Conservation (phyloP, 2,888 invertebrate genomes). For the Oeneis ivallda region DNA sequence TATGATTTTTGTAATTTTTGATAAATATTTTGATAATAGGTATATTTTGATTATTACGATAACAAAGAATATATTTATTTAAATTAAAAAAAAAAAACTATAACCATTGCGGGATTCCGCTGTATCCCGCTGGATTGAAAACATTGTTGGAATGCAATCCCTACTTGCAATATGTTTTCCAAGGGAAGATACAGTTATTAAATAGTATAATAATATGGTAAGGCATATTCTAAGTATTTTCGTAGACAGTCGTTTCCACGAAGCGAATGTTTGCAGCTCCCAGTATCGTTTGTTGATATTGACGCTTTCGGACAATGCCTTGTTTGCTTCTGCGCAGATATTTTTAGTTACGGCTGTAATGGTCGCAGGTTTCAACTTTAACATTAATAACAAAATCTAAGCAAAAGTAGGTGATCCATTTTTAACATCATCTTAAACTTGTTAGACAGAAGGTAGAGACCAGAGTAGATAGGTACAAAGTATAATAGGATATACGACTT, state of each 20-base stretch:
- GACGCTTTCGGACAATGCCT: conserved; percentile 38
- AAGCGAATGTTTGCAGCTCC: conserved; percentile 50
- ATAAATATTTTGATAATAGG: too few relatives aligned
- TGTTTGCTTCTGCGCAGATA: conserved; percentile 36
- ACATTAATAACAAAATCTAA: not conserved
- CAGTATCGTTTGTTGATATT: conserved; percentile 44
- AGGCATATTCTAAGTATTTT: conserved; percentile 29
- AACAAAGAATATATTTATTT: too few relatives aligned
- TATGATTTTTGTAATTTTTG: too few relatives aligned
- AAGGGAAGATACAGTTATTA: conserved; percentile 9
- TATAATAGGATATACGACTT: not conserved
- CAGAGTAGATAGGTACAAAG: too few relatives aligned
- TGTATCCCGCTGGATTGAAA: too few relatives aligned
- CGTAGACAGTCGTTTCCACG: conserved; percentile 45
- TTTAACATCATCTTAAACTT: too few relatives aligned
- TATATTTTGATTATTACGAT: too few relatives aligned
- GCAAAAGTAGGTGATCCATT: not conserved
- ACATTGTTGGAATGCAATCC: too few relatives aligned
- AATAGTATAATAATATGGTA: conserved; percentile 11
- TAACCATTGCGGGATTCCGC: too few relatives aligned
- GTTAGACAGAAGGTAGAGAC: too few relatives aligned
- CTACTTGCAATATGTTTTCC: not conserved
- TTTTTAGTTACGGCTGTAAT: conserved; percentile 31
- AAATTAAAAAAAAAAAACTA: too few relatives aligned
- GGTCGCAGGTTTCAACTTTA: conserved; percentile 10